These are phyloP conservation scores for Anthoscopus minutus DNA, from an alignment of 2,113 vertebrate species.

Conservation along the genomic window DNA sequence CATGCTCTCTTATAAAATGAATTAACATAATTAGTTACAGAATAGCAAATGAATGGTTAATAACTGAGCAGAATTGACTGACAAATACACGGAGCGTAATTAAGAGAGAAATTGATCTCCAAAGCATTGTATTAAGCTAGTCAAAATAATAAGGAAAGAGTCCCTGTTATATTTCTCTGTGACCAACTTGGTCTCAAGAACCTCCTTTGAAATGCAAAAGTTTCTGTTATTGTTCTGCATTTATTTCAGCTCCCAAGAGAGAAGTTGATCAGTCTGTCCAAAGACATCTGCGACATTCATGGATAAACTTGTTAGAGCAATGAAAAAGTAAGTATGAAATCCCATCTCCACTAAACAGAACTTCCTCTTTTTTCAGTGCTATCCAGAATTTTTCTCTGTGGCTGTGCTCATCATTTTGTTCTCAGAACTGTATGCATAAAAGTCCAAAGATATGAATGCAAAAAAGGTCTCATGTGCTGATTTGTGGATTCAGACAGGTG, in stretches of 20 bases:
- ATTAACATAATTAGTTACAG: neutral
- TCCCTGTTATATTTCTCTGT: neutral
- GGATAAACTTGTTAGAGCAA: neutral
- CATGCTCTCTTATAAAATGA: neutral
- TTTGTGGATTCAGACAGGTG: neutral
- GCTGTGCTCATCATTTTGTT: neutral
- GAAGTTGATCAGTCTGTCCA: neutral
- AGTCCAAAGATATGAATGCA: neutral
- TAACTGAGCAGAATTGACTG: slow-evolving; percentile 37
- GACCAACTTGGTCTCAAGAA: neutral
- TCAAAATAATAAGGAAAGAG: neutral
- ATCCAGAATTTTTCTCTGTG: neutral
- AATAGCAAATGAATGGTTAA: slow-evolving; percentile 22
- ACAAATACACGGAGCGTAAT: neutral
- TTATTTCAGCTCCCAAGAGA: neutral
- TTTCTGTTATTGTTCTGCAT: neutral
- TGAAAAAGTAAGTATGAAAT: neutral
- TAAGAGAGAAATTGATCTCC: neutral
- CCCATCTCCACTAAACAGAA: neutral
- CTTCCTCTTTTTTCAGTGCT: neutral
- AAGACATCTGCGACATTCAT: accelerated
- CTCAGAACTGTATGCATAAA: neutral
- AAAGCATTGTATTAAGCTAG: neutral
- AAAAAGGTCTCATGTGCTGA: neutral
- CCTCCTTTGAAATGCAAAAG: neutral